These are phyloP conservation scores for Aulostomus chinensis DNA, from an alignment of 2,797 vertebrate species.

Conservation along the genomic window DNA sequence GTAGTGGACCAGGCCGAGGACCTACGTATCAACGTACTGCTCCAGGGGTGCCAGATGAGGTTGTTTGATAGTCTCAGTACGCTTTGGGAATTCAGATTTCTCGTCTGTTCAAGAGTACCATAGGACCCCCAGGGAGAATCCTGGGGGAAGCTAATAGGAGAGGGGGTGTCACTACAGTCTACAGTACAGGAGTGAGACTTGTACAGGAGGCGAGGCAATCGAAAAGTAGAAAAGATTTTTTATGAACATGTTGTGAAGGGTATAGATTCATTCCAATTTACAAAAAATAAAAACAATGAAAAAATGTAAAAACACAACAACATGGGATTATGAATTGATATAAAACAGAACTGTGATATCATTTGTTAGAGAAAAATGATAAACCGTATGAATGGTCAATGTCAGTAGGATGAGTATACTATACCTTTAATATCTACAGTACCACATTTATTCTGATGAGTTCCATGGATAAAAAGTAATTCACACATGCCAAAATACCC, in stretches of 20 bases:
- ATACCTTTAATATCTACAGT: no score
- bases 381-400: no score
- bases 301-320: not conserved
- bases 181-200: no score
- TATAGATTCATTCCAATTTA: no score
- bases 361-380: no score
- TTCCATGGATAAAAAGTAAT: no score
- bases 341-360: no score
- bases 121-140: not conserved
- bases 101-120: not conserved
- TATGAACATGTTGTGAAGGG: no score
- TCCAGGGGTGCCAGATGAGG: constrained; percentile 9
- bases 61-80: not conserved
- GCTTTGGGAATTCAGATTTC: not conserved
- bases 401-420: no score
- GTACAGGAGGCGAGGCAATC: not conserved
- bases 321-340: not conserved
- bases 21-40: not conserved
- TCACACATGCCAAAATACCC: constrained; percentile 47
- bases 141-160: not conserved
- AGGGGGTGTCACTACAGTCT: no score
- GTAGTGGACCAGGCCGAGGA: not conserved
- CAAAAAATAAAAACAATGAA: no score
- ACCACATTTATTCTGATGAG: no score
- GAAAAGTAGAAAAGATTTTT: not conserved